Base-by-base conservation (phyloP, 1,140 invertebrate species). In the Eupeodes corollae region DNA sequence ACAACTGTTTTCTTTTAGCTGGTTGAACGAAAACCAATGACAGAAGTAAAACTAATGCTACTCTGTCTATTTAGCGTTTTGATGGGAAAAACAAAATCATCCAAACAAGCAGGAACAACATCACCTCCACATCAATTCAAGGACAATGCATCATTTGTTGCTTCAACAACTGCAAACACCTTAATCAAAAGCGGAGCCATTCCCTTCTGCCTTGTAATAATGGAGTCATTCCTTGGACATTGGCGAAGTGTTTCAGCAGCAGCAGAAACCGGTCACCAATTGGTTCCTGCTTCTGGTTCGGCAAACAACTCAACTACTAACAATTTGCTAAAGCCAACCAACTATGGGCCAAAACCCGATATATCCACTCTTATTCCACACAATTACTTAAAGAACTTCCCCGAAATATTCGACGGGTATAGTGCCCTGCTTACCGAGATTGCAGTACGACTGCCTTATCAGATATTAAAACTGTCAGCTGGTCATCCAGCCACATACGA, bases 281-380 rank as follows among this genome's bases (percentile, higher is more conserved):
- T 21, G 38, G 40, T 1, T 12, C 34, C 49, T 12, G 41, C 47
- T 2, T 34, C 34, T 12, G 52, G 64, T 1, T 52, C 63, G 1
- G 54, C 65, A 3, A 52, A 62, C 10, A 46, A 47, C 39, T 32
- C 63, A 49, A 5, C 68, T 63, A 40, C 69, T 67, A 51, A 51
- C 48, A 71, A 71, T 48, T 67, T 93, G 42, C 67, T 98, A 13
- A 92, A 91, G 63, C 84, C 88, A 32, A 86, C 88, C 53, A 78
- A 84, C 9, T 76, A 83, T 2, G 76, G 81, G 14, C 79, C 87
- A 6, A 80, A 89, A 41, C 91, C 91, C 2, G 91, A 95, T 61
- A 94, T 96, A 86, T 87, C 88, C 6, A 93, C 93, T 34, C 92
- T 98, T 68, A 97, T 98, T 73, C 75, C 93, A 16, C 81, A 88